Percentiles rank a stretch among this genome's conserved stretches.
These are phyloP conservation scores for Drosophila nikananu DNA, from an alignment of 1,140 invertebrate genomes.

Conservation along the genomic window DNA sequence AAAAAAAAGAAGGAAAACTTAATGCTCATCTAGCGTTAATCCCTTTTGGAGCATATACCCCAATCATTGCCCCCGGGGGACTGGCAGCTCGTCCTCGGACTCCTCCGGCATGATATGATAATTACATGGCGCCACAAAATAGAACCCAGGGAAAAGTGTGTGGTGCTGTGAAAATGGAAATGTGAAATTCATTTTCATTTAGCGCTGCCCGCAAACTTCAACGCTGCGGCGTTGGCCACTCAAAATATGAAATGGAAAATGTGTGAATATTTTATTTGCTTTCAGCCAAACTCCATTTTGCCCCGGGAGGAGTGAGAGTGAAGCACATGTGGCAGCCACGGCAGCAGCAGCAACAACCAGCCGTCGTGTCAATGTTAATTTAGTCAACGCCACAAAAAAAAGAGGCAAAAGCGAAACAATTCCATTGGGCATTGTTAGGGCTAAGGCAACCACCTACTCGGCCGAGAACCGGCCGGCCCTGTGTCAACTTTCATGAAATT, in stretches of 20 bases:
- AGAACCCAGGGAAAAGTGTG: constrained; percentile 32
- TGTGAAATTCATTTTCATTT: constrained; percentile 75
- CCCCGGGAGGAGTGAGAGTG: constrained; percentile 14
- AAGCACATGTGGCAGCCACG: constrained; percentile 73
- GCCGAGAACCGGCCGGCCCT: constrained; percentile 52
- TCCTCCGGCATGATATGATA: constrained; percentile 69
- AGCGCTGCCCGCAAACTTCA: constrained; percentile 64
- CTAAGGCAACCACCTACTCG: constrained; percentile 28
- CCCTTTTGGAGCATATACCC: constrained; percentile 50
- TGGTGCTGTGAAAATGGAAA: constrained; percentile 54
- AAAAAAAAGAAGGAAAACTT: background rate
- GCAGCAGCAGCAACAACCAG: constrained; percentile 32
- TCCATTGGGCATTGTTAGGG: constrained; percentile 83
- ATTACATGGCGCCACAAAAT: constrained; percentile 74
- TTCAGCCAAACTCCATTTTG: constrained; percentile 40
- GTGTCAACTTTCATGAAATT: constrained; percentile 84
- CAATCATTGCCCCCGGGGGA: constrained; percentile 69
- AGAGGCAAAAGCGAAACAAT: constrained; percentile 57
- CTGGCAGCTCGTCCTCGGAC: constrained; percentile 26
- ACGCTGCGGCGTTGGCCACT: constrained; percentile 49
- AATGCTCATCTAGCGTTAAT: constrained; percentile 35
- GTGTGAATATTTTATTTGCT: constrained; percentile 78
- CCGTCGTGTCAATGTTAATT: constrained; percentile 80
- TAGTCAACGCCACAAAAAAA: constrained; percentile 73
- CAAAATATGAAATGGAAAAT: constrained; percentile 80